phyloP scores from a whole-genome alignment of 2,888 invertebrate species.

The Apamea sordens region DNA sequence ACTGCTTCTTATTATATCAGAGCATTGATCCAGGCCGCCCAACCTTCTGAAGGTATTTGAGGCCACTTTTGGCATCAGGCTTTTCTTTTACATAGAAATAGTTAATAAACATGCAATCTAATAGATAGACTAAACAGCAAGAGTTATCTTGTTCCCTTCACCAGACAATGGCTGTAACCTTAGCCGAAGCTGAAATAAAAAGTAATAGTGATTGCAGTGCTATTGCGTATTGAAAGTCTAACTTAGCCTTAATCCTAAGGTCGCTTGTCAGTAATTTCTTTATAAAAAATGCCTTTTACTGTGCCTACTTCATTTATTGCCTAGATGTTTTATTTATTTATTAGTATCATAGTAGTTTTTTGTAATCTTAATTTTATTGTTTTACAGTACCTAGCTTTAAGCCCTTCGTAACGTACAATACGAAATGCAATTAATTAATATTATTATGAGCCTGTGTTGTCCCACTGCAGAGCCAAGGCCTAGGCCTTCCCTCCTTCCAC shows the following conservation, averaged over 20 bases:
- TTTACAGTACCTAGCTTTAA: too few species aligned
- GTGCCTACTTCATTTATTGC: background rate
- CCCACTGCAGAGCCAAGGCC: too few species aligned
- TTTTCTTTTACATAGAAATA: background rate
- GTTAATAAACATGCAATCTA: background rate
- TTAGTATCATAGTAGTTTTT: background rate
- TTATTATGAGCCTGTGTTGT: too few species aligned
- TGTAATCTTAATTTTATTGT: background rate
- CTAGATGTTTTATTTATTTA: background rate
- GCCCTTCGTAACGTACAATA: too few species aligned
- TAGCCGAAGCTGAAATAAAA: constrained; percentile 14
- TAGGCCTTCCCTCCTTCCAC: too few species aligned
- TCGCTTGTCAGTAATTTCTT: background rate
- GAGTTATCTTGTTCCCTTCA: constrained; percentile 23
- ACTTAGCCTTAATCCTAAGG: constrained; percentile 15
- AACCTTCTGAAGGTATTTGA: background rate
- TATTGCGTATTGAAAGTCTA: background rate
- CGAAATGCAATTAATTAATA: too few species aligned
- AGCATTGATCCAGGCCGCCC: background rate
- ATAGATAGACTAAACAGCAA: background rate
- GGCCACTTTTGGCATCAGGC: background rate
- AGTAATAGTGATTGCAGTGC: background rate
- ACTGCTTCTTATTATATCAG: background rate
- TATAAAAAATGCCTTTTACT: background rate
- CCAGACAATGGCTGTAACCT: background rate